Evolutionary conservation across 2,888 invertebrate genomes (phyloP).

Genomic region (Arrhopalites spinosus): DNA sequence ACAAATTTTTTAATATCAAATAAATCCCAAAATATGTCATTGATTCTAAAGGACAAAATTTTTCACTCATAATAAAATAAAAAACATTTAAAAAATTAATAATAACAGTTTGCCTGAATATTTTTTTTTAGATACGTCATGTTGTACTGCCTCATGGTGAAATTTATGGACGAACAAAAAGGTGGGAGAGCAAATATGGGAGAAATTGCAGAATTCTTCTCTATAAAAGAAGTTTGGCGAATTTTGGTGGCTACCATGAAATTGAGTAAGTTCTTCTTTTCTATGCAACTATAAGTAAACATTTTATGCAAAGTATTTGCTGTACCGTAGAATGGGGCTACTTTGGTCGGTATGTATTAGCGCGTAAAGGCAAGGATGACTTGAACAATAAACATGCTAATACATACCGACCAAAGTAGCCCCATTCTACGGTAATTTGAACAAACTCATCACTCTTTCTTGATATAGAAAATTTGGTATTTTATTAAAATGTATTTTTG

Average conservation of each 20-base stretch:
- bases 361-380: too few relatives aligned
- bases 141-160: conserved; percentile 52
- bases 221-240: conserved; percentile 54
- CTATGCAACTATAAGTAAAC: background rate
- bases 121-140: conserved; percentile 48
- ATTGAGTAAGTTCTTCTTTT: conserved; percentile 43
- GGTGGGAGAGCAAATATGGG: conserved; percentile 37
- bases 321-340: background rate
- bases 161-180: conserved; percentile 40
- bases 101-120: background rate
- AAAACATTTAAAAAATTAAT: background rate
- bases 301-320: background rate
- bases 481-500: too few relatives aligned
- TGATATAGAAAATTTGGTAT: too few relatives aligned
- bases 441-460: too few relatives aligned
- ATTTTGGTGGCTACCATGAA: conserved; percentile 49
- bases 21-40: too few relatives aligned
- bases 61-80: too few relatives aligned
- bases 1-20: background rate
- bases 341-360: too few relatives aligned
- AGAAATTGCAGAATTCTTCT: conserved; percentile 48
- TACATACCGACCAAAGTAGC: too few relatives aligned
- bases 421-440: too few relatives aligned
- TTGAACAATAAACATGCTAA: too few relatives aligned
- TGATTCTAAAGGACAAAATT: too few relatives aligned